These are phyloP conservation scores for Saiga tatarica DNA, from an alignment of 2,113 vertebrate species.

Conservation along the genomic window DNA sequence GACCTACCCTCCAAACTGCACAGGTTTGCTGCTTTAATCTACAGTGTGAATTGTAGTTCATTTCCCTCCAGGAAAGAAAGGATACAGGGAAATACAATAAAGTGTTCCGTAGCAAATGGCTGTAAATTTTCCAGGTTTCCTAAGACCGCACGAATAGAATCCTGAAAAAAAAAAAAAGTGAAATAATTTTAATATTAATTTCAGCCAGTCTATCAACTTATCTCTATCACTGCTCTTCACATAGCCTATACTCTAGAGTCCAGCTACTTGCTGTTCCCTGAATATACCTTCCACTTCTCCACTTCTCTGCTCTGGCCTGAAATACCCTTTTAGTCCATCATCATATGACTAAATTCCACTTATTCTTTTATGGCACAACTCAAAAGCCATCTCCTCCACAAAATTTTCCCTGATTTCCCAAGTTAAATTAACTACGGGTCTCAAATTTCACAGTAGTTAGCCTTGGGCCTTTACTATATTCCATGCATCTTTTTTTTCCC, in stretches of 20 bases:
- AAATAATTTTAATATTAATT: neutral
- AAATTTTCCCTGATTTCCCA: neutral
- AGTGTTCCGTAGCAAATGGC: conserved; percentile 84
- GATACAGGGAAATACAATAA: conserved; percentile 86
- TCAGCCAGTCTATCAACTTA: neutral
- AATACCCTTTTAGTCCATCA: neutral
- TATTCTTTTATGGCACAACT: neutral
- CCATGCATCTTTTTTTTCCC: neutral
- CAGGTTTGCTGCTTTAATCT: neutral
- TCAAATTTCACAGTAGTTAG: neutral
- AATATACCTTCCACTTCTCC: neutral
- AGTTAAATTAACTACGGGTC: neutral
- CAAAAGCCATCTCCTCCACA: neutral
- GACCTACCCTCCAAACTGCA: neutral
- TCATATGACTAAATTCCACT: neutral
- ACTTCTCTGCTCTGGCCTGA: neutral
- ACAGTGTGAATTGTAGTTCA: neutral
- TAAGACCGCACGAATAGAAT: conserved; percentile 82
- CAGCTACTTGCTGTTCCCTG: neutral
- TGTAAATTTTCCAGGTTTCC: conserved; percentile 82
- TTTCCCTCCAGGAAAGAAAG: conserved; percentile 69
- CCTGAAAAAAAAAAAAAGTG: conserved; percentile 69
- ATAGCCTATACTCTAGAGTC: neutral
- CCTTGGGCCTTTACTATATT: neutral
- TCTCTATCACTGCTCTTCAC: neutral